These are phyloP conservation scores for Stichopus chloronotus DNA, from an alignment of 35 echinoderm and acorn worm species.

Conservation along the genomic window DNA sequence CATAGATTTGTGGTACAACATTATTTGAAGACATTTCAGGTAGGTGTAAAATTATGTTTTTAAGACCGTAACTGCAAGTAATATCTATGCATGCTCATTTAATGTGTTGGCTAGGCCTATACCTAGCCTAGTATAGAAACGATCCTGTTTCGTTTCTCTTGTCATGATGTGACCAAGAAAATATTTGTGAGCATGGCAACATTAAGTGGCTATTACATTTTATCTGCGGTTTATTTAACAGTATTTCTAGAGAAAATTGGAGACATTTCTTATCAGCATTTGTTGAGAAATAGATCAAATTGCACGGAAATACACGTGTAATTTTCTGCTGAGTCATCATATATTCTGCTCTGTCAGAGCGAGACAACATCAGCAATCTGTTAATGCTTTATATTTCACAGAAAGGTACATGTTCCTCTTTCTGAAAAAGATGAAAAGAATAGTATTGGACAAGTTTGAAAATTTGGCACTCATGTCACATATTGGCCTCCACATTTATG, in stretches of 20 bases:
- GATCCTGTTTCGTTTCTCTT: not conserved
- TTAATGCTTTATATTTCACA: conserved; percentile 21
- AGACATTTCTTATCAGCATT: too few species aligned
- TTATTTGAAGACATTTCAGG: too few species aligned
- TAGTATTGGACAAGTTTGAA: conserved; percentile 12
- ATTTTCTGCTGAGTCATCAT: conserved; percentile 8
- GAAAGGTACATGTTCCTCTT: conserved; percentile 10
- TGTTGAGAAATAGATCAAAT: not conserved
- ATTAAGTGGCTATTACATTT: not conserved
- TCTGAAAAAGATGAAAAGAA: conserved; percentile 8
- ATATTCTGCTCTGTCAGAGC: conserved; percentile 1
- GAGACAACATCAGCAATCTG: conserved; percentile 16
- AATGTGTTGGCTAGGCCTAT: too few species aligned
- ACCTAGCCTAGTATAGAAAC: not conserved
- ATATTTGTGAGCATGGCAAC: not conserved
- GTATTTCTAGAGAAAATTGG: not conserved
- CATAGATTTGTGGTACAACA: too few species aligned
- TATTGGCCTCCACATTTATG: conserved; percentile 20
- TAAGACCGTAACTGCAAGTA: too few species aligned
- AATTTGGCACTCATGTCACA: conserved; percentile 18
- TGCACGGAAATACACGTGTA: not conserved
- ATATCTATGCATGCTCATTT: too few species aligned
- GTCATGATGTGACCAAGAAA: not conserved
- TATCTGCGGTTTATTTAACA: not conserved
- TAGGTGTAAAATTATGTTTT: too few species aligned